Evolutionary conservation across 2,113 vertebrate species (phyloP), one percentile per base, ranked within the genome.

Genomic region (Lucifuga dentata): DNA sequence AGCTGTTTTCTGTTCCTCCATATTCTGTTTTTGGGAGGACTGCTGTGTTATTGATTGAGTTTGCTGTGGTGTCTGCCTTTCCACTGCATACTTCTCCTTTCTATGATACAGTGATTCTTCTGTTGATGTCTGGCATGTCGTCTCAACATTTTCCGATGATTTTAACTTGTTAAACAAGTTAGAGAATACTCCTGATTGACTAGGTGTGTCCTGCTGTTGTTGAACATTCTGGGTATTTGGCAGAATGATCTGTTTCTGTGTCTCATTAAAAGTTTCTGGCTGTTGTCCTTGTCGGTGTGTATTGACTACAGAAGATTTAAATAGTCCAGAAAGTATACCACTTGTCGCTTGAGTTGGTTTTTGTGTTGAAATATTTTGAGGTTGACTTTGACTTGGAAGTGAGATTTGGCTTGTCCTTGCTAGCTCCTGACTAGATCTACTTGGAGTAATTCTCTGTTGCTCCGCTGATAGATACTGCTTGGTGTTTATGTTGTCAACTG

Each of bases 281-380:
- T 82, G 77, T 11, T 78, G 81, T 46, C 76, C 74, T 12, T 65
- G 76, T 12, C 63, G 83, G 40, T 45, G 46, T 8, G 71, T 8
- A 53, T 90, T 92, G 80, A 94, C 91, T 52, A 85, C 78, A 36
- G 94, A 70, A 36, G 90, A 89, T 78, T 92, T 95, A 73, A 93
- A 91, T 41, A 93, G 23, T 56, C 78, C 73, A 73, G 86, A 80
- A 53, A 90, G 49, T 5, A 89, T 32, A 46, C 78, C 78, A 67
- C 56, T 65, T 51, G 49, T 29, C 26, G 3, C 21, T 62, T 88
- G 58, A 44, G 60, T 58, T 44, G 58, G 23, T 49, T 74, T 83
- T 44, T 89, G 83, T 38, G 64, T 19, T 46, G 74, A 59, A 35
- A 11, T 53, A 60, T 53, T 64, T 70, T 79, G 73, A 21, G 39